Conservation (phyloP, 1,140 invertebrate species). For the Cephus cinctus region DNA sequence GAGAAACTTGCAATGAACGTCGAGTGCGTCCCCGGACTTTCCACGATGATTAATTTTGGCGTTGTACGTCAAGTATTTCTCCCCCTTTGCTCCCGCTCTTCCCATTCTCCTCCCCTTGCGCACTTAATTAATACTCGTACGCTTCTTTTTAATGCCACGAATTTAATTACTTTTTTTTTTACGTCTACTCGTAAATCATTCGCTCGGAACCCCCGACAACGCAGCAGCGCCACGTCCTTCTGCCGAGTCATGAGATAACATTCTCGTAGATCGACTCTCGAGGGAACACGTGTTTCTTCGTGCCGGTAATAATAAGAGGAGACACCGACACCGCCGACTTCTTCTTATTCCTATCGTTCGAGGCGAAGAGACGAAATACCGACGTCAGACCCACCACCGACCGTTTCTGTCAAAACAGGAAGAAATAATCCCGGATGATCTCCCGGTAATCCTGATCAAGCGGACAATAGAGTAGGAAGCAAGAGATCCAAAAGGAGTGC, state of each 20-base stretch:
- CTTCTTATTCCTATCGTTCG: no score
- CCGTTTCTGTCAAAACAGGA: slow-evolving; percentile 41
- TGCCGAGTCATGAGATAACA: slow-evolving; percentile 45
- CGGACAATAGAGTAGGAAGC: no score
- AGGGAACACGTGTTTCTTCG: slow-evolving; percentile 25
- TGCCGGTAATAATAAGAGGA: slow-evolving; percentile 8
- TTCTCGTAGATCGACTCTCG: slow-evolving; percentile 4
- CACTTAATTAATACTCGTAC: slow-evolving; percentile 43
- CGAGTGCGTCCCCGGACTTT: not conserved
- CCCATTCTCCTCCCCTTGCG: no score
- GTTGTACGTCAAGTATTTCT: slow-evolving; percentile 20
- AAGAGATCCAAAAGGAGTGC: no score
- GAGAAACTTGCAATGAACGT: not conserved
- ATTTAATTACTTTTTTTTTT: slow-evolving; percentile 53
- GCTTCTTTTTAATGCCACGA: slow-evolving; percentile 30
- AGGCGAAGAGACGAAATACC: not conserved
- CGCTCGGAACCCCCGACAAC: slow-evolving; percentile 18
- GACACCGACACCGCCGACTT: no score
- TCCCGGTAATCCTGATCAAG: slow-evolving; percentile 25
- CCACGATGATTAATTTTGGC: not conserved
- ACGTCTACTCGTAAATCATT: slow-evolving; percentile 50
- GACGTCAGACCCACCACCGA: slow-evolving; percentile 5
- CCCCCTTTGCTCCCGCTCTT: no score
- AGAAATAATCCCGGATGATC: slow-evolving; percentile 40
- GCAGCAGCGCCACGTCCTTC: slow-evolving; percentile 27